A percentile compares a stretch with the other conserved stretches of the same genome.
phyloP scores from a whole-genome alignment of 2,797 vertebrate genomes.

The Gobionotothen gibberifrons region DNA sequence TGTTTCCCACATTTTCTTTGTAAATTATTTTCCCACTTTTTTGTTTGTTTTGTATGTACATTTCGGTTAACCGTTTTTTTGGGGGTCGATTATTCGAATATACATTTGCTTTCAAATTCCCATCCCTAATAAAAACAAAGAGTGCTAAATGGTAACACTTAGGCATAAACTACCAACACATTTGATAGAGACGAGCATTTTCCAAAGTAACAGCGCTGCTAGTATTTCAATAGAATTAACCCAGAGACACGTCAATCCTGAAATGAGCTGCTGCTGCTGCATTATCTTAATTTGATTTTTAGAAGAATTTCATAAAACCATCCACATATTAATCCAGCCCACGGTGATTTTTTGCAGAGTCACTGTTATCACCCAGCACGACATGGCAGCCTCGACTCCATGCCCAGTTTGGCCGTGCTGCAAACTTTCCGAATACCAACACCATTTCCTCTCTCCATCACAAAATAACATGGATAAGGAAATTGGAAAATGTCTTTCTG shows the following conservation, averaged over 20 bases:
- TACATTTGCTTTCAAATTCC: too few species aligned
- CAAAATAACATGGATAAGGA: conserved; percentile 43
- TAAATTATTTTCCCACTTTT: too few species aligned
- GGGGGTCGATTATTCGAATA: too few species aligned
- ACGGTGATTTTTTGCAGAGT: conserved; percentile 54
- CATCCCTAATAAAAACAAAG: neutral
- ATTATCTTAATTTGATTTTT: conserved; percentile 12
- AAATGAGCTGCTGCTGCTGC: neutral
- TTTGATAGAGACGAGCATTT: neutral
- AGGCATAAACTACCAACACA: neutral
- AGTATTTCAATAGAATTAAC: neutral
- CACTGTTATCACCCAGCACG: conserved; percentile 52
- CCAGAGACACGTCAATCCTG: neutral
- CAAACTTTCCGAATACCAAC: conserved; percentile 40
- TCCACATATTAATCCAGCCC: conserved; percentile 18
- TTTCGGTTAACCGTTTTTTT: too few species aligned
- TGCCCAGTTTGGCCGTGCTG: conserved; percentile 43
- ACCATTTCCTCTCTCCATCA: conserved; percentile 40
- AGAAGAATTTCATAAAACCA: neutral
- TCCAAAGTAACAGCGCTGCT: neutral
- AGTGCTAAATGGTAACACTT: neutral
- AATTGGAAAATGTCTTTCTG: conserved; percentile 43
- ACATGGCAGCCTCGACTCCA: conserved; percentile 42
- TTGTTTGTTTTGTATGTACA: too few species aligned
- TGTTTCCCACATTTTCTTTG: too few species aligned